phyloP scores from a whole-genome alignment of 53 echinoderm and acorn worm species.

The Patiria pectinifera region DNA sequence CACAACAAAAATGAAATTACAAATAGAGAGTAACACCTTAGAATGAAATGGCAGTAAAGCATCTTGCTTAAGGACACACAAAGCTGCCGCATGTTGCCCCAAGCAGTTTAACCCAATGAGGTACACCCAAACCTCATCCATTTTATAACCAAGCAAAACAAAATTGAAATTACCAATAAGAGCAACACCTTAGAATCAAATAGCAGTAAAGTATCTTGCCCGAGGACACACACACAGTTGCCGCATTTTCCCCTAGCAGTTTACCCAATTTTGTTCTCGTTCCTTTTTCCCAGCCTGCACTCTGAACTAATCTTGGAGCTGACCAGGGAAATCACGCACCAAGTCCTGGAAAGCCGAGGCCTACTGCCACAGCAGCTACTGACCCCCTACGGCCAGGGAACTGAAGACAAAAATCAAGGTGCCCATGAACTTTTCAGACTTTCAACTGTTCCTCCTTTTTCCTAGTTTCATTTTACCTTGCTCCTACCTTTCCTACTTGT shows the following conservation, averaged over 20 bases:
- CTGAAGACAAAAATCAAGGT: conserved; percentile 24
- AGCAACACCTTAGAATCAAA: neutral
- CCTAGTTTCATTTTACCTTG: no score
- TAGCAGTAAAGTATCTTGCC: neutral
- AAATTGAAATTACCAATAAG: neutral
- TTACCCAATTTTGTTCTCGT: neutral
- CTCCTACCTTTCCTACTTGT: no score
- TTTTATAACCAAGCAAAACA: no score
- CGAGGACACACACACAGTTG: neutral
- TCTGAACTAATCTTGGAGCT: conserved; percentile 95
- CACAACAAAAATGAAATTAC: neutral
- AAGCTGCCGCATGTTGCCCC: no score
- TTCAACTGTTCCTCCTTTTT: no score
- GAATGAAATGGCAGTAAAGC: no score
- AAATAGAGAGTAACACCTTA: no score
- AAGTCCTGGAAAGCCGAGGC: conserved; percentile 85
- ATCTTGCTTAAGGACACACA: no score
- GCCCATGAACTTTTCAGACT: neutral
- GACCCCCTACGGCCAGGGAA: neutral
- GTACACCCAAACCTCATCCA: no score
- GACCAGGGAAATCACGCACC: conserved; percentile 94
- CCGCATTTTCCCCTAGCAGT: neutral
- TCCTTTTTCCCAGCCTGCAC: conserved; percentile 71
- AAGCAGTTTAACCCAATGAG: no score
- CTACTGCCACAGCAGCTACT: conserved; percentile 68